Evolutionary conservation across 2,113 vertebrate genomes (phyloP).

Genomic region (Oriolus oriolus): DNA sequence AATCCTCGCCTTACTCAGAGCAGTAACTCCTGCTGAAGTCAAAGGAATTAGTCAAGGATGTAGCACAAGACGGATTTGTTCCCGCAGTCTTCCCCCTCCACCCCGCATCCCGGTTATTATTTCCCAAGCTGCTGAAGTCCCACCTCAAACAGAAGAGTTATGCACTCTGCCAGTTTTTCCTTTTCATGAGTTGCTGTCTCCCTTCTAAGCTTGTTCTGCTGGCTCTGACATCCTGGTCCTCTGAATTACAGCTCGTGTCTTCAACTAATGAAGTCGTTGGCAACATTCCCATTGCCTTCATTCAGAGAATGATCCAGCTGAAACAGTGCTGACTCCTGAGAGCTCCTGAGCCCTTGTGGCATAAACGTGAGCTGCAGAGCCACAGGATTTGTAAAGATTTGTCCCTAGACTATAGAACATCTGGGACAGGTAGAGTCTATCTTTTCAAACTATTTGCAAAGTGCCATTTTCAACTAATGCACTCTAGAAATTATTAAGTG

Average conservation of each 20-base stretch:
- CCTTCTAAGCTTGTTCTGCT: not conserved
- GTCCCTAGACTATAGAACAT: not conserved
- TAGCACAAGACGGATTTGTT: not conserved
- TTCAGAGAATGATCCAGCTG: not conserved
- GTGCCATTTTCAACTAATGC: not conserved
- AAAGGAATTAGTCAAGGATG: not conserved
- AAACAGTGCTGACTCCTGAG: not conserved
- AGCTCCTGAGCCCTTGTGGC: not conserved
- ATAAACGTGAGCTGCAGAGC: not conserved
- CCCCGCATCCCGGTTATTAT: not conserved
- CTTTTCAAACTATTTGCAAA: not conserved
- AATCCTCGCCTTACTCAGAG: not conserved
- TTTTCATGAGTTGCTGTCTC: not conserved
- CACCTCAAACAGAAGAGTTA: not conserved
- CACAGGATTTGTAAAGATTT: not conserved
- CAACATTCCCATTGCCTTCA: conserved; percentile 23
- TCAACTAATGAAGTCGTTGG: not conserved
- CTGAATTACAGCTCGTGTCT: not conserved
- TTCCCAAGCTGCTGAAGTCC: not conserved
- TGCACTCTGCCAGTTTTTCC: not conserved
- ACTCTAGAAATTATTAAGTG: not conserved
- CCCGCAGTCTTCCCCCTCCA: not conserved
- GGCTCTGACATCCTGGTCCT: not conserved
- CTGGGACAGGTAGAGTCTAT: not conserved
- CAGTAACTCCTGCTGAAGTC: not conserved